A percentile compares a stretch with the other conserved stretches of the same genome.
phyloP scores from a whole-genome alignment of 2,888 invertebrate species.

The Hirtodrosophila histrioides region DNA sequence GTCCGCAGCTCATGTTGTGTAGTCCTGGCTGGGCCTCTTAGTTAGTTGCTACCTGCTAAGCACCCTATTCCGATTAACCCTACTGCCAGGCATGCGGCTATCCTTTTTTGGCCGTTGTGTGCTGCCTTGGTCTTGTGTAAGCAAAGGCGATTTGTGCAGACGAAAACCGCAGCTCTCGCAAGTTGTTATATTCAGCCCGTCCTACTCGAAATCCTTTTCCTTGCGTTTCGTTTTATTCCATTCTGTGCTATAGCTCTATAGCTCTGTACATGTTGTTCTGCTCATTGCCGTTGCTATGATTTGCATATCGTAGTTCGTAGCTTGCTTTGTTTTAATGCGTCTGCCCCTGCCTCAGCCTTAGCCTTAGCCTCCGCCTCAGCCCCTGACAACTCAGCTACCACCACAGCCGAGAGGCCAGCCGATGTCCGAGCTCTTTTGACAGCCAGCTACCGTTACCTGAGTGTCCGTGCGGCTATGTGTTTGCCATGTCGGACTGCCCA shows the following conservation, averaged over 20 bases:
- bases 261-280: constrained; percentile 37
- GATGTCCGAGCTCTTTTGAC: constrained; percentile 68
- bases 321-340: constrained; percentile 78
- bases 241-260: constrained; percentile 25
- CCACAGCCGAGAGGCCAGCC: constrained; percentile 48
- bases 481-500: constrained; percentile 45
- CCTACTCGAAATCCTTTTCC: constrained; percentile 64
- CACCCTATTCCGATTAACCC: constrained; percentile 36
- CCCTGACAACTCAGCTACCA: constrained; percentile 32
- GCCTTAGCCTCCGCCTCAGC: constrained; percentile 1
- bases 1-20: constrained; percentile 32
- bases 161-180: constrained; percentile 75
- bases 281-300: constrained; percentile 73
- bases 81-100: constrained; percentile 10
- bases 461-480: constrained; percentile 16
- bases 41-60: constrained; percentile 45
- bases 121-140: constrained; percentile 68
- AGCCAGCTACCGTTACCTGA: constrained; percentile 69
- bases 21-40: constrained; percentile 20
- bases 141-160: constrained; percentile 77
- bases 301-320: constrained; percentile 75
- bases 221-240: constrained; percentile 55
- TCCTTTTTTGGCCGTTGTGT: constrained; percentile 45
- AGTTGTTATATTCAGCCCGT: constrained; percentile 70
- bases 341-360: constrained; percentile 39